These are phyloP conservation scores for Aphidius colemani DNA, from an alignment of 2,888 invertebrate species.

Conservation along the genomic window DNA sequence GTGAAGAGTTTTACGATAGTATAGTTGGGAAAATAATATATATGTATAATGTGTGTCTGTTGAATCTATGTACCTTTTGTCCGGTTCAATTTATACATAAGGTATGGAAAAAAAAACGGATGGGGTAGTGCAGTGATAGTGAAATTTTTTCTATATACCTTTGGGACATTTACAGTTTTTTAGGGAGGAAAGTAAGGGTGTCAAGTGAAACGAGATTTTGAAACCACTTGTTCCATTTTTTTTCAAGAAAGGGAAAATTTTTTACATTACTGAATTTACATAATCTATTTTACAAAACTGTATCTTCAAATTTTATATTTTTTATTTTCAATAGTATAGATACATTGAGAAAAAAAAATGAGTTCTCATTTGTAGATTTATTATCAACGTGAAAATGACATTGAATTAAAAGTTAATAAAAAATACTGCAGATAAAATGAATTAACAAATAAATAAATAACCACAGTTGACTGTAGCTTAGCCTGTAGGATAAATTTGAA, in stretches of 20 bases:
- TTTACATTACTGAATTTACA: not conserved
- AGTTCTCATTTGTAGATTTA: no score
- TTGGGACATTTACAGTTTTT: no score
- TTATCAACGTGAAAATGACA: no score
- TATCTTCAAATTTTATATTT: no score
- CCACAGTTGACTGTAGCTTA: not conserved
- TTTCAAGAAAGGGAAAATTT: not conserved
- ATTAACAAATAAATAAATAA: not conserved
- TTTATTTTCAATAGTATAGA: no score
- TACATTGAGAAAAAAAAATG: no score
- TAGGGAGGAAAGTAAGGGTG: not conserved
- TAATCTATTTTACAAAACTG: not conserved
- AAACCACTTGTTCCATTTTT: constrained; percentile 1
- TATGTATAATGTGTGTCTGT: no score
- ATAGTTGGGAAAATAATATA: no score
- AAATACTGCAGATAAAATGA: no score
- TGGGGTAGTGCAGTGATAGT: not conserved
- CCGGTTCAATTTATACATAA: constrained; percentile 35
- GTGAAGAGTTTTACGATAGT: not conserved
- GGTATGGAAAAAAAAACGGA: constrained; percentile 1
- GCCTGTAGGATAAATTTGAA: not conserved
- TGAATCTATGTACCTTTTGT: constrained; percentile 37
- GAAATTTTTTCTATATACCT: no score
- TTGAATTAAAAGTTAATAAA: no score
- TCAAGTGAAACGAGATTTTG: constrained; percentile 22